phyloP scores from a whole-genome alignment of 2,888 invertebrate genomes.

The Rhagonycha lutea region DNA sequence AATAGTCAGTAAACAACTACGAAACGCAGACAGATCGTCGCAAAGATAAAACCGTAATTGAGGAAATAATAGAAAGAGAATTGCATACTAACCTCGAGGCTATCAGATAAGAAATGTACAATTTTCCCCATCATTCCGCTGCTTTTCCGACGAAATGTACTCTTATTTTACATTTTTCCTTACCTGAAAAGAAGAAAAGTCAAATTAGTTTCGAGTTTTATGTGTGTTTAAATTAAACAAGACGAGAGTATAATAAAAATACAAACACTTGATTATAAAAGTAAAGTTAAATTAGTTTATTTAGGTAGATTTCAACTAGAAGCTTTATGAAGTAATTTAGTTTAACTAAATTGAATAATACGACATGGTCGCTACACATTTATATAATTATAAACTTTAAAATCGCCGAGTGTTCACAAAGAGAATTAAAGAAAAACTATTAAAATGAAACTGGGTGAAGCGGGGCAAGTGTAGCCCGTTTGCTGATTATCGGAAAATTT shows the following conservation, averaged over 20 bases:
- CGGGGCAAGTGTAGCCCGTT: not conserved
- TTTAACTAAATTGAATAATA: slow-evolving; percentile 3
- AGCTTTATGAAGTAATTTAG: not conserved
- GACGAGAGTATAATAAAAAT: not conserved
- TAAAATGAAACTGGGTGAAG: not conserved
- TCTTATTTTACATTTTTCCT: slow-evolving; percentile 2
- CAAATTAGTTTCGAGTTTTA: slow-evolving; percentile 3
- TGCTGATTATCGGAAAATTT: not conserved
- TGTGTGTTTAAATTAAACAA: slow-evolving; percentile 4
- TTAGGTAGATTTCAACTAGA: not conserved
- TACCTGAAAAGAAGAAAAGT: slow-evolving; percentile 4
- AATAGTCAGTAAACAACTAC: slow-evolving; percentile 18
- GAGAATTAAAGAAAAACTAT: not conserved
- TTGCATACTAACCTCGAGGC: slow-evolving; percentile 18
- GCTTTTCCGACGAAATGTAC: not conserved
- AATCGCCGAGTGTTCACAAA: not conserved
- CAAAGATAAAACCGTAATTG: slow-evolving; percentile 14
- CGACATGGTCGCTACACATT: not conserved
- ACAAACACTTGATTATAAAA: slow-evolving; percentile 1
- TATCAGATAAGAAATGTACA: slow-evolving; percentile 14
- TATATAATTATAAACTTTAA: not conserved
- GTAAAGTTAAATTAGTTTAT: not conserved
- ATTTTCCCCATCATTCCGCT: slow-evolving; percentile 7
- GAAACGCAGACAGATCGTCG: slow-evolving; percentile 20
- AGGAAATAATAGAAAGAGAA: slow-evolving; percentile 22